Evolutionary conservation across 2,113 vertebrate species (phyloP).

Genomic region (Pseudorhombus dupliciocellatus): DNA sequence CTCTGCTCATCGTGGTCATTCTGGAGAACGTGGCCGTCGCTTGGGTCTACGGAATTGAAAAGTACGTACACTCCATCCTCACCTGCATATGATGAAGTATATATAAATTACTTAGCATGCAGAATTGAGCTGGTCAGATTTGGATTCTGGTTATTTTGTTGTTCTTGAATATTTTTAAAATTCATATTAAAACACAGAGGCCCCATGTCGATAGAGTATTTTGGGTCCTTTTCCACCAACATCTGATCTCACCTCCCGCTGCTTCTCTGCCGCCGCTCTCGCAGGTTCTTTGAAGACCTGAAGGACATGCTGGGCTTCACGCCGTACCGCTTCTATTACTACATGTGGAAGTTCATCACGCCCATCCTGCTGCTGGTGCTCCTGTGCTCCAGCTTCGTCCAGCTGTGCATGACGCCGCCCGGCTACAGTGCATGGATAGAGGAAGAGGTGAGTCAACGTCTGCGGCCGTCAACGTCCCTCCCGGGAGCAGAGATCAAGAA

Average conservation of each 20-base stretch:
- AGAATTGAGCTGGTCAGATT: too few species aligned
- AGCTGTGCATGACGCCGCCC: conserved; percentile 90
- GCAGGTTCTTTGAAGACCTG: conserved; percentile 95
- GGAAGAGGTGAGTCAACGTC: conserved; percentile 83
- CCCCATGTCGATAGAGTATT: not conserved
- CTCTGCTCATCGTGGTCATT: conserved; percentile 92
- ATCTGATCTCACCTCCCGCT: conserved; percentile 40
- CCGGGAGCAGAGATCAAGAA: conserved; percentile 17
- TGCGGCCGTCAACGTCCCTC: not conserved
- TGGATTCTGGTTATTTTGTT: too few species aligned
- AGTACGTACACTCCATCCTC: conserved; percentile 79
- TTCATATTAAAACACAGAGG: not conserved
- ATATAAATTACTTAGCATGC: too few species aligned
- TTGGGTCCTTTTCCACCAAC: conserved; percentile 20
- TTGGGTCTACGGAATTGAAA: conserved; percentile 93
- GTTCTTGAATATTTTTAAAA: too few species aligned
- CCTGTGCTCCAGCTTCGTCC: conserved; percentile 86
- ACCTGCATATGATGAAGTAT: not conserved
- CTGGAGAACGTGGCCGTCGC: conserved; percentile 94
- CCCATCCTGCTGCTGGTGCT: conserved; percentile 88
- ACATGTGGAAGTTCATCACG: conserved; percentile 97
- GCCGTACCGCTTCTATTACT: conserved; percentile 93
- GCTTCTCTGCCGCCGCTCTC: not conserved
- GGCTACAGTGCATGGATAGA: conserved; percentile 94
- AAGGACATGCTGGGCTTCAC: conserved; percentile 96